Base-by-base conservation (phyloP, 1,140 invertebrate genomes). In the Elymnias hypermnestra region DNA sequence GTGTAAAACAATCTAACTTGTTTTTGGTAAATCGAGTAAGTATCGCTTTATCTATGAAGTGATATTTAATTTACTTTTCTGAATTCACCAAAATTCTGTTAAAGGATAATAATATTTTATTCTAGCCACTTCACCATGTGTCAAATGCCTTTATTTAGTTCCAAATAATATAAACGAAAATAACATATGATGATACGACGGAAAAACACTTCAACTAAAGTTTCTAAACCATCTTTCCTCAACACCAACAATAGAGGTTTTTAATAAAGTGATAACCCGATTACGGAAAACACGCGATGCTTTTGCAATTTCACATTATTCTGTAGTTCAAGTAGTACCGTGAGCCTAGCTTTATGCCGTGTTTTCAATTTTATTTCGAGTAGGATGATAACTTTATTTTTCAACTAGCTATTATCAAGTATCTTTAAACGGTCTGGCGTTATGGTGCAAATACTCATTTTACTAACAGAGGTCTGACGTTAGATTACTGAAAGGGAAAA, bases 201-300 rank as follows among this genome's bases (percentile, higher is more conserved):
- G 37, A 53, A 40, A 56, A 57, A 56, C 41, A 47, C 40, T 53
- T 52, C 40, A 29, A 39, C 61, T 62, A 25, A 12, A 29, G 25
- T 19, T 33, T 44, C 47, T 33, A 18, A 22, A 41, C 40, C 36
- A 13, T 25, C 21, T 22, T 35, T 18, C 37, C 52, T 58, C 18
- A 43, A 46, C 36, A 57, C 39, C 33, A 50, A 54, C 51, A 57
- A 57, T 54, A 62, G 44, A 53, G 55, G 55, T 56, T 55, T 66
- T 78, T 73, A 75, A 78, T 78, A 73, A 69, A 75, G 70, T 73
- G 72, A 78, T 78, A 75, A 78, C 73, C 66, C 56, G 59, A 57
- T 72, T 61, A 49, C 49, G 48, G 47, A 55, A 45, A 64, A 69
- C 74, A 78, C 70, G 72, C 74, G 65, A 78, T 66, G 58, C 46